phyloP scores from a whole-genome alignment of 2,888 invertebrate species.

The Bhutanitis thaidina region DNA sequence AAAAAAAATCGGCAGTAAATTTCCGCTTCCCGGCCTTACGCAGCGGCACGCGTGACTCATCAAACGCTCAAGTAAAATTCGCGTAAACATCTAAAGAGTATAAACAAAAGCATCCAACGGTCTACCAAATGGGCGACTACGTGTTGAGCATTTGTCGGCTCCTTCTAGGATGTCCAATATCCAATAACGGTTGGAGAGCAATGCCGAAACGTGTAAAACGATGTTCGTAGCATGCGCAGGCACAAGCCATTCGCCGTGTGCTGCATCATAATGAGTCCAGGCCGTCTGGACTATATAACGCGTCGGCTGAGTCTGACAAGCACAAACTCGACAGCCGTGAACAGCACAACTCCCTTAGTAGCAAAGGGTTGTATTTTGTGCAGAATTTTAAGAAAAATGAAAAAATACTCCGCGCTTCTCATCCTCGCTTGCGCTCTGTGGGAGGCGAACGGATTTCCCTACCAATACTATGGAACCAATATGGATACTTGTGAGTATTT shows the following conservation, averaged over 20 bases:
- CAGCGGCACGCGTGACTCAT: background rate
- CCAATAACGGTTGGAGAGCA: constrained; percentile 62
- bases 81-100: background rate
- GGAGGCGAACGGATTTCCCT: constrained; percentile 55
- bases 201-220: constrained; percentile 56
- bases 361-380: constrained; percentile 39
- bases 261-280: constrained; percentile 66
- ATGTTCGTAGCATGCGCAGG: constrained; percentile 38
- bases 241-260: constrained; percentile 49
- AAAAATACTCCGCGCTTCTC: constrained; percentile 40
- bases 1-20: too few relatives aligned
- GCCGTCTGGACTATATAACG: constrained; percentile 63
- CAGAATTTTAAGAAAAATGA: constrained; percentile 40
- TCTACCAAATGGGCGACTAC: constrained; percentile 26
- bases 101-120: background rate
- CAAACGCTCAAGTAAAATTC: background rate
- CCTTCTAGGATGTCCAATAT: constrained; percentile 51
- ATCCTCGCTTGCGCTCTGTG: constrained; percentile 50
- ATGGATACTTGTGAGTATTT: constrained; percentile 62
- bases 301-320: constrained; percentile 36
- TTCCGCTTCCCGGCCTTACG: constrained; percentile 31
- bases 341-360: constrained; percentile 46
- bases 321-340: constrained; percentile 50
- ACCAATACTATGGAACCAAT: constrained; percentile 61
- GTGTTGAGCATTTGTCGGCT: constrained; percentile 52